Percentiles rank a stretch among this genome's conserved stretches.
phyloP scores from a whole-genome alignment of 2,888 invertebrate species.

The Sphecodes monilicornis region DNA sequence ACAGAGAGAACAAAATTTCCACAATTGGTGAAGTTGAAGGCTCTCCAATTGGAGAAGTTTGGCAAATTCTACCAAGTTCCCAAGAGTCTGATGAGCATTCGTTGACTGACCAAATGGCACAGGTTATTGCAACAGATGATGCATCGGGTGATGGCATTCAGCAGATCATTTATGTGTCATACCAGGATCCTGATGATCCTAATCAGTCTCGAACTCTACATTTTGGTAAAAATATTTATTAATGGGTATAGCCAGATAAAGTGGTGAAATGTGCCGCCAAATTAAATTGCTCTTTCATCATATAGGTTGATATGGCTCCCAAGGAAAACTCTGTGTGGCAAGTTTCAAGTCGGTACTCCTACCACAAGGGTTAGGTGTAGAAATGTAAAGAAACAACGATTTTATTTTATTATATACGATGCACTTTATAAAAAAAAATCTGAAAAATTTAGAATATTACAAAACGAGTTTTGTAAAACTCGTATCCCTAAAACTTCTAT shows the following conservation, averaged over 20 bases:
- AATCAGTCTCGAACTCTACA: conserved; percentile 83
- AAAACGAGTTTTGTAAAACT: no score
- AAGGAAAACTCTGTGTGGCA: no score
- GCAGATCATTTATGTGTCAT: conserved; percentile 85
- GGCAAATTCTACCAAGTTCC: conserved; percentile 80
- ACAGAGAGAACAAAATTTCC: conserved; percentile 78
- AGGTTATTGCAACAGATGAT: conserved; percentile 79
- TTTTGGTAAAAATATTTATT: conserved; percentile 71
- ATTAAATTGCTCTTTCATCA: no score
- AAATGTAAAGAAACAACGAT: no score
- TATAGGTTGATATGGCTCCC: no score
- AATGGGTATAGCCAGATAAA: not conserved
- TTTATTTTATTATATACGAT: no score
- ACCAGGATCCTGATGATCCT: conserved; percentile 84
- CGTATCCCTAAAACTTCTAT: no score
- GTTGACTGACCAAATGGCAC: conserved; percentile 77
- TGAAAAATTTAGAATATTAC: no score
- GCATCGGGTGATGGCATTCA: conserved; percentile 80
- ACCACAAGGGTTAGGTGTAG: no score
- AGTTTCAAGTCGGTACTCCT: no score
- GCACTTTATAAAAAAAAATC: no score
- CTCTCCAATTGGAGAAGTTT: conserved; percentile 74
- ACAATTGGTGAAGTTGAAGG: conserved; percentile 71
- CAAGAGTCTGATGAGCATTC: conserved; percentile 73
- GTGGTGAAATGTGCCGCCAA: not conserved